Evolutionary conservation across 2,797 vertebrate genomes (phyloP), one percentile per base, ranked within the genome.

Genomic region (Ibycter americanus): DNA sequence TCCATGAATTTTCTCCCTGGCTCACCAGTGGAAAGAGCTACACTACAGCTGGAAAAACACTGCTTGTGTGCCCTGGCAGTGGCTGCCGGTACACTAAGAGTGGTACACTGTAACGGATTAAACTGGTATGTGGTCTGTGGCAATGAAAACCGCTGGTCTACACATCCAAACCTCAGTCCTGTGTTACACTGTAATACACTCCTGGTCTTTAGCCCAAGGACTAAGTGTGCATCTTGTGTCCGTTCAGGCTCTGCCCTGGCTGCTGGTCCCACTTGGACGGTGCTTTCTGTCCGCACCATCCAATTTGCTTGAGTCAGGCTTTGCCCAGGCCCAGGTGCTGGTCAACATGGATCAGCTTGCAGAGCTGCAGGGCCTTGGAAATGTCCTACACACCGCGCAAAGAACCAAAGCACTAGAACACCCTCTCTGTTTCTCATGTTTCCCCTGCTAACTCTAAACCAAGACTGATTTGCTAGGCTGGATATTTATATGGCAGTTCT

Each of bases 221-320:
- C 4, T 13, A n/a, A 17, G 12, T 19, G 20, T 36, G 20, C 9
- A n/a, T 31, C 52, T 58, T 34, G 26, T 42, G 20, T 12, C 31
- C 5, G 1, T 46, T 51, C 54, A 47, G 36, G 62, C 23, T 56
- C 44, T 47, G 31, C 4, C 17, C 26, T 21, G 20, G n/a, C 46
- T 42, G 13, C 17, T 6, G 2, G 16, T 10, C 10, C 16, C 0
- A 0, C 22, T 31, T 23, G 73, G 16, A 38, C 8, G 23, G 8
- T 34, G 19, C 11, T 54, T 74, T 73, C 44, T 44, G 49, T 25
- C 44, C 49, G 38, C 11, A 10, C 12, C 9, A 12, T 25, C 22
- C 32, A 36, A 11, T 44, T 67, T 18, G 29, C 11, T 40, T 83
- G 29, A 83, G 38, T 44, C 36, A 46, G 25, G 25, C 51, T 74